phyloP scores from a whole-genome alignment of 1,140 invertebrate species.

The Holotrichia oblita region DNA sequence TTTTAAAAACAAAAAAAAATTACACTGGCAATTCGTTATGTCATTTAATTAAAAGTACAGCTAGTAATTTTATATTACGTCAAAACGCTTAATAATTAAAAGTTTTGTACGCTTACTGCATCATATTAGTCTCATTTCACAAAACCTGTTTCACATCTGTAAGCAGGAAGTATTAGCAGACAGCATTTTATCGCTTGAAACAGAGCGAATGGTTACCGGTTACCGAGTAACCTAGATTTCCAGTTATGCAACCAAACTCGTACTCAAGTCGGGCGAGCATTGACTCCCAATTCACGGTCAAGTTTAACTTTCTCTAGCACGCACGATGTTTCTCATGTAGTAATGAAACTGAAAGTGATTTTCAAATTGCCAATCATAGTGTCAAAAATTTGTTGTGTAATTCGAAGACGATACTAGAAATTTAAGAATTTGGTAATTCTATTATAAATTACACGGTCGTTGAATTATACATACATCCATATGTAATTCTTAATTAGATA shows the following conservation, averaged over 20 bases:
- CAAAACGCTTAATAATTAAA: too few species aligned
- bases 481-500: too few species aligned
- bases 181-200: not conserved
- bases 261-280: not conserved
- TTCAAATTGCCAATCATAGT: not conserved
- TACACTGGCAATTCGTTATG: too few species aligned
- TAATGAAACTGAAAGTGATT: constrained; percentile 1
- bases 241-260: not conserved
- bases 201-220: not conserved
- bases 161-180: constrained; percentile 8
- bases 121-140: not conserved
- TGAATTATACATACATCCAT: too few species aligned
- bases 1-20: too few species aligned
- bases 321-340: not conserved
- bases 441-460: too few species aligned
- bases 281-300: constrained; percentile 19
- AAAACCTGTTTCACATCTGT: not conserved
- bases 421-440: not conserved
- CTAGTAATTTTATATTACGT: too few species aligned
- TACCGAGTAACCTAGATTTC: constrained; percentile 18
- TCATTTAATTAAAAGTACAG: too few species aligned
- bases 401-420: not conserved
- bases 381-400: not conserved
- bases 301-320: constrained; percentile 10
- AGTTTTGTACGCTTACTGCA: too few species aligned